phyloP scores from a whole-genome alignment of 1,140 invertebrate species.

The Drosophila arizonae region DNA sequence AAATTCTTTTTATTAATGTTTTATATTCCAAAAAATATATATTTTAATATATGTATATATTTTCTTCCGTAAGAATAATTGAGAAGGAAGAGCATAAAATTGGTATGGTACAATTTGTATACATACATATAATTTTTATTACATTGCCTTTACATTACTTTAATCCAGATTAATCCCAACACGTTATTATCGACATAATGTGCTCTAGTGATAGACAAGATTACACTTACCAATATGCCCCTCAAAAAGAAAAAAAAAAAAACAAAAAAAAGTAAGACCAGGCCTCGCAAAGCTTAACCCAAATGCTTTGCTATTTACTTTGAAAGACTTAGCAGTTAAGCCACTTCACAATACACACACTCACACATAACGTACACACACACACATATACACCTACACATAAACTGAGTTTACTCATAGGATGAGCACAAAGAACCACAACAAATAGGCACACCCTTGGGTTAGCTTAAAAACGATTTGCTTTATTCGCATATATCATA shows the following conservation, averaged over 20 bases:
- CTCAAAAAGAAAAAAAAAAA: background rate
- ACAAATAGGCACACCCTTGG: constrained; percentile 28
- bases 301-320: background rate
- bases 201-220: constrained; percentile 3
- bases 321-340: constrained; percentile 25
- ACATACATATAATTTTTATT: background rate
- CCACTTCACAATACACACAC: constrained; percentile 19
- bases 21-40: too few species aligned
- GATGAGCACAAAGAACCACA: constrained; percentile 3
- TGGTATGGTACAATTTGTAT: background rate
- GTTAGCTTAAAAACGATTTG: constrained; percentile 59
- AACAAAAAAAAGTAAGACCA: background rate
- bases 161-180: background rate
- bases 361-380: background rate
- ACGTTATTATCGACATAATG: background rate
- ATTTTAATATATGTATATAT: too few species aligned
- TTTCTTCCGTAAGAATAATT: background rate
- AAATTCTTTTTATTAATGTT: too few species aligned
- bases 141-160: background rate
- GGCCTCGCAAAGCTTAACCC: background rate
- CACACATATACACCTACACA: background rate
- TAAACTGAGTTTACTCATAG: background rate
- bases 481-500: constrained; percentile 63
- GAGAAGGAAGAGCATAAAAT: too few species aligned
- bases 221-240: constrained; percentile 38